Evolutionary conservation across 2,113 vertebrate genomes (phyloP).

Genomic region (Microtus richardsoni): DNA sequence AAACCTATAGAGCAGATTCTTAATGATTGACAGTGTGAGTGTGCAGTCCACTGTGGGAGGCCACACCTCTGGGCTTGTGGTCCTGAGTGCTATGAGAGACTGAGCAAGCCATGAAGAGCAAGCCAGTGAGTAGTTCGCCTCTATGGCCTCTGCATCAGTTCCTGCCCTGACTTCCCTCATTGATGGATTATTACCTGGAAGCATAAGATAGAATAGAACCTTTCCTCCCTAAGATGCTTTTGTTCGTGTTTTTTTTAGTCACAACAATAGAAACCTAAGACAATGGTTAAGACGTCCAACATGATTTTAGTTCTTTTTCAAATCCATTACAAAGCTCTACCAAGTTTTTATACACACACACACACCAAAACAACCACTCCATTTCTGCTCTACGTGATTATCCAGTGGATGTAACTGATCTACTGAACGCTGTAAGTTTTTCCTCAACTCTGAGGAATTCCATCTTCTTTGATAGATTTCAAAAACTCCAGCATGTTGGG

Average conservation of each 20-base stretch:
- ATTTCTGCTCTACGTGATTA: slow-evolving; percentile 3
- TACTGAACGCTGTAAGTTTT: neutral
- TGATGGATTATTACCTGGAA: neutral
- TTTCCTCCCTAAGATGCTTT: neutral
- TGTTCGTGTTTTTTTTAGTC: neutral
- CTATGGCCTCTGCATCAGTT: neutral
- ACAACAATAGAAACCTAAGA: neutral
- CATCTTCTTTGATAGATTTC: slow-evolving; percentile 10
- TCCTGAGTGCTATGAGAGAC: neutral
- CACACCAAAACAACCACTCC: neutral
- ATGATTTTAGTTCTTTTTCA: slow-evolving; percentile 2
- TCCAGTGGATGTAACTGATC: neutral
- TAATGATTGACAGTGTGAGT: neutral
- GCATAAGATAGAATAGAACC: neutral
- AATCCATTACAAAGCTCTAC: neutral
- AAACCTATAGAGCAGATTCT: neutral
- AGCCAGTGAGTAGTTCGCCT: neutral
- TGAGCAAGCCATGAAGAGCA: neutral
- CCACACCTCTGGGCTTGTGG: neutral
- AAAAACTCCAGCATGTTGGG: neutral
- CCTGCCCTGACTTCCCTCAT: neutral
- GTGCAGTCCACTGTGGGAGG: neutral
- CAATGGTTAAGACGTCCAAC: neutral
- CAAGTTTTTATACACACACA: neutral
- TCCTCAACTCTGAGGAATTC: slow-evolving; percentile 11